phyloP scores from a whole-genome alignment of 64 coral and sea anemone genomes.

The Stichodactyla mertensii region DNA sequence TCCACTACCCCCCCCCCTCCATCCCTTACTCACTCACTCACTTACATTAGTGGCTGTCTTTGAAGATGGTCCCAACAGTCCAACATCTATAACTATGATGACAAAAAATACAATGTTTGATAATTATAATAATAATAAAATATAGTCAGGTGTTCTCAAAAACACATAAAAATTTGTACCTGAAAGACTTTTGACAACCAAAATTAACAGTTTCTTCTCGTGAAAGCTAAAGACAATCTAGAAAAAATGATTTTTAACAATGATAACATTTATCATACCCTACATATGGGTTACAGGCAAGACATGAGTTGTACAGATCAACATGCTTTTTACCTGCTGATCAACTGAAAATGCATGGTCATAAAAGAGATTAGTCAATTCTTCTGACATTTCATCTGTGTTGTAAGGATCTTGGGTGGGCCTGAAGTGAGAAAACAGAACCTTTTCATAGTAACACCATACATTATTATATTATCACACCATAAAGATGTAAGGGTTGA shows the following conservation, averaged over 20 bases:
- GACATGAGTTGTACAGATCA: too few species aligned
- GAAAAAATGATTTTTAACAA: neutral
- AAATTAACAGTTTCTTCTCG: conserved; percentile 86
- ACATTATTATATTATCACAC: neutral
- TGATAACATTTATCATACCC: neutral
- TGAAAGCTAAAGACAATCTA: conserved; percentile 79
- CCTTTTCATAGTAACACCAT: too few species aligned
- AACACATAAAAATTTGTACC: conserved; percentile 38
- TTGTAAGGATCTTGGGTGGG: conserved; percentile 86
- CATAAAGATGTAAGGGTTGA: too few species aligned
- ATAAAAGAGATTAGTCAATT: conserved; percentile 71
- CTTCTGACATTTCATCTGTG: conserved; percentile 94
- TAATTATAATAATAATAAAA: neutral
- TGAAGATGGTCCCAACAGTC: conserved; percentile 46
- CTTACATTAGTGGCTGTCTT: conserved; percentile 54
- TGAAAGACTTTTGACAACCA: conserved; percentile 86
- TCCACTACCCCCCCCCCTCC: too few species aligned
- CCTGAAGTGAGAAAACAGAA: conserved; percentile 11
- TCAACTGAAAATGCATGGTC: conserved; percentile 76
- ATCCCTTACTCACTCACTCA: neutral
- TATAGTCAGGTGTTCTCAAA: neutral
- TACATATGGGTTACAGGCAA: too few species aligned
- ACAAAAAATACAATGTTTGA: neutral
- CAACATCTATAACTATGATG: conserved; percentile 79
- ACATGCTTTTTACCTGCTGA: conserved; percentile 61